These are phyloP conservation scores for Orchestia grillus DNA, from an alignment of 1,140 invertebrate species.

Conservation along the genomic window DNA sequence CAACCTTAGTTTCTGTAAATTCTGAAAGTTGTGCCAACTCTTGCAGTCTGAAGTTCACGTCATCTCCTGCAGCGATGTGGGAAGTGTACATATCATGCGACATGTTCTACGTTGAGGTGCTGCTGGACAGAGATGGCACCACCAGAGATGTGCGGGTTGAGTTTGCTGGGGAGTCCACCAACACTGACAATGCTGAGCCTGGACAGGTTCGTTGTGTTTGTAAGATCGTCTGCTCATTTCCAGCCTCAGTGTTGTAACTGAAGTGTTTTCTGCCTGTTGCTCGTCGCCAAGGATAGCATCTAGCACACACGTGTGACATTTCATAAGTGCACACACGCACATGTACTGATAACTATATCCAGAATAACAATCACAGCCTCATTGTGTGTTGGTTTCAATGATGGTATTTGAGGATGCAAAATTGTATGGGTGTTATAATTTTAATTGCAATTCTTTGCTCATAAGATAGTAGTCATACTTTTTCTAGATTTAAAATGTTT, in stretches of 20 bases:
- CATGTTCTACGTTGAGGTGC: slow-evolving; percentile 96
- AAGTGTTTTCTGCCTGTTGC: neutral
- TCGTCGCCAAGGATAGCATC: neutral
- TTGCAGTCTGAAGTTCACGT: slow-evolving; percentile 83
- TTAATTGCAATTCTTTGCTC: no score
- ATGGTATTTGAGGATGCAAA: no score
- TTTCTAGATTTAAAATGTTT: no score
- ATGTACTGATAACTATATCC: no score
- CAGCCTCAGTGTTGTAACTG: neutral
- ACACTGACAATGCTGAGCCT: neutral
- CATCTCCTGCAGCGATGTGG: slow-evolving; percentile 77
- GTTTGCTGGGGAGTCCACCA: slow-evolving; percentile 81
- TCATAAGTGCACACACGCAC: no score
- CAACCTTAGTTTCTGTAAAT: neutral
- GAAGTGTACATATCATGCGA: slow-evolving; percentile 92
- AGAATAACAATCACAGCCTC: no score
- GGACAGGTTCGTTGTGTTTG: neutral
- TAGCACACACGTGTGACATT: neutral
- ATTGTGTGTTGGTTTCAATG: no score
- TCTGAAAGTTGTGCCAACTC: neutral
- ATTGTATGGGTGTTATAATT: no score
- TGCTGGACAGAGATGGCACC: slow-evolving; percentile 83
- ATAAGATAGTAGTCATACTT: no score
- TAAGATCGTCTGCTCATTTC: neutral
- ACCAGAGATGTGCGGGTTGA: slow-evolving; percentile 95